These are phyloP conservation scores for Isaurus tuberculatus DNA, from an alignment of 92 coral and sea anemone genomes.

Conservation along the genomic window DNA sequence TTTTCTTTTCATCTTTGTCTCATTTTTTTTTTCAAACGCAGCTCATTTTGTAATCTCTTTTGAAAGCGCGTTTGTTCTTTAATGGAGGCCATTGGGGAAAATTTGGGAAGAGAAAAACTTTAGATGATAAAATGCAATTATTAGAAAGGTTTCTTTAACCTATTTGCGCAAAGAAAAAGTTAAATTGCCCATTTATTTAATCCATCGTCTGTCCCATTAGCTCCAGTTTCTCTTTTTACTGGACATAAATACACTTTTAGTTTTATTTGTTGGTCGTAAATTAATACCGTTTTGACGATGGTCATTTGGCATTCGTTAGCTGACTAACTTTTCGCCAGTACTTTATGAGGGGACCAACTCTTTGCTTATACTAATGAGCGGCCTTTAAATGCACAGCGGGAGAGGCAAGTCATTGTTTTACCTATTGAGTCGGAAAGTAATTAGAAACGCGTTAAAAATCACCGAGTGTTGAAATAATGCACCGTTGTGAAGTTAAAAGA, in stretches of 20 bases:
- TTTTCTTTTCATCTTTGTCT: neutral
- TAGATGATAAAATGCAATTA: neutral
- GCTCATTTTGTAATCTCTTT: conserved; percentile 17
- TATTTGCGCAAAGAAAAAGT: neutral
- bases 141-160: neutral
- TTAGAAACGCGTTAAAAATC: conserved; percentile 34
- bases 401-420: neutral
- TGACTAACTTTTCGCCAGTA: conserved; percentile 4
- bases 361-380: conserved; percentile 20
- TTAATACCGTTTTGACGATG: conserved; percentile 30
- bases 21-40: neutral
- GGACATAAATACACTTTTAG: neutral
- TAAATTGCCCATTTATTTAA: conserved; percentile 7
- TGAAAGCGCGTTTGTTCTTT: conserved; percentile 21
- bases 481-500: conserved; percentile 16
- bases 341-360: neutral
- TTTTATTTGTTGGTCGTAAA: conserved; percentile 14
- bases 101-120: neutral
- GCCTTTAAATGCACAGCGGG: conserved; percentile 5
- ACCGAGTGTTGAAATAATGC: conserved; percentile 44
- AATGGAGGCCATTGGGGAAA: neutral
- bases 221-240: neutral
- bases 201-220: neutral
- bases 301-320: conserved; percentile 28
- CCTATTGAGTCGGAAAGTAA: conserved; percentile 36